These are phyloP conservation scores for Amazona finschi DNA, from an alignment of 2,797 vertebrate genomes.

Conservation along the genomic window DNA sequence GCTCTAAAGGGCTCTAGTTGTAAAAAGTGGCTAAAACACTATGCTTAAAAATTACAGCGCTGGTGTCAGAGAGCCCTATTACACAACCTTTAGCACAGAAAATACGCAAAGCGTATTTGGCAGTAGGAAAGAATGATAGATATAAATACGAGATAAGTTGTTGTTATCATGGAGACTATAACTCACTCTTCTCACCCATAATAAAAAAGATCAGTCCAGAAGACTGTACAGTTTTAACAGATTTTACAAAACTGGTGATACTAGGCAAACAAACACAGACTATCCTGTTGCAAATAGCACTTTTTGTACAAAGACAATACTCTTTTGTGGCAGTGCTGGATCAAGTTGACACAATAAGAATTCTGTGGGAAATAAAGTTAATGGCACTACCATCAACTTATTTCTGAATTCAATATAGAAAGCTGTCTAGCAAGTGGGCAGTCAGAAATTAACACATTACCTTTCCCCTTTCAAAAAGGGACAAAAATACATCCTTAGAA, in stretches of 20 bases:
- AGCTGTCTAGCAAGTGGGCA: background rate
- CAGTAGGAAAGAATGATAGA: background rate
- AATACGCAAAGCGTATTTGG: background rate
- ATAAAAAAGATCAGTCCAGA: background rate
- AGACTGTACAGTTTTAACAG: background rate
- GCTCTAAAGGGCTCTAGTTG: background rate
- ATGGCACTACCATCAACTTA: background rate
- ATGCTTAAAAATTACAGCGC: background rate
- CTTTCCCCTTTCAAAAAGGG: slow-evolving; percentile 19
- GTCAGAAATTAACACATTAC: slow-evolving; percentile 27
- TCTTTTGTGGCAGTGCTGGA: background rate
- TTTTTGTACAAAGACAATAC: background rate
- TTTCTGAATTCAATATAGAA: slow-evolving; percentile 3
- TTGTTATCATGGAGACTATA: background rate
- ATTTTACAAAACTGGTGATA: background rate
- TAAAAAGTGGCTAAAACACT: background rate
- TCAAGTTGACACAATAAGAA: background rate
- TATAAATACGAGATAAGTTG: background rate
- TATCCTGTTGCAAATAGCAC: background rate
- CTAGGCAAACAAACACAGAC: background rate
- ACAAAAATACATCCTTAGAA: slow-evolving; percentile 51
- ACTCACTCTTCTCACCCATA: background rate
- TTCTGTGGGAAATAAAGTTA: slow-evolving; percentile 10
- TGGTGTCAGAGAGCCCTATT: background rate
- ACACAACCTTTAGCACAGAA: background rate